Conservation (phyloP, 1,140 invertebrate genomes). For the Drosophila nannoptera region DNA sequence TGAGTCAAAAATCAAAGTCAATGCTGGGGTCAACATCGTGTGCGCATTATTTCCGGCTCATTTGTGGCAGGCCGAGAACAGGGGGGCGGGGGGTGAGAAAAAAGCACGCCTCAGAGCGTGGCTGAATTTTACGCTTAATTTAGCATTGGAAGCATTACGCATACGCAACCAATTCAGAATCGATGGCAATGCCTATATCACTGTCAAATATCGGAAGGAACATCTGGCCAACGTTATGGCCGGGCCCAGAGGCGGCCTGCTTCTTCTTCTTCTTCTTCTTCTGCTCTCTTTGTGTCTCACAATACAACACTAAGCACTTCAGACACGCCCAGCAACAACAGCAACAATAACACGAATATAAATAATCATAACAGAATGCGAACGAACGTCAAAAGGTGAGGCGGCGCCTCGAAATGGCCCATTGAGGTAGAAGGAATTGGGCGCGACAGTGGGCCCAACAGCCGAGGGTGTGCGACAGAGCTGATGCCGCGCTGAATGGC, state of each 20-base stretch:
- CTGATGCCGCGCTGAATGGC: background rate
- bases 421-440: conserved; percentile 15
- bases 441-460: background rate
- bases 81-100: background rate
- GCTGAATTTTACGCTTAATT: conserved; percentile 74
- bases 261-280: background rate
- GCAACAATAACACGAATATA: conserved; percentile 49
- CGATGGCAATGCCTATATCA: conserved; percentile 24
- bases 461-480: background rate
- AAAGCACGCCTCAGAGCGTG: conserved; percentile 55
- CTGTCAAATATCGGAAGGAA: conserved; percentile 2
- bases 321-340: conserved; percentile 23
- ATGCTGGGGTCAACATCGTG: conserved; percentile 8
- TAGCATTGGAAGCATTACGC: conserved; percentile 62
- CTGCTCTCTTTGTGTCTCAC: conserved; percentile 16
- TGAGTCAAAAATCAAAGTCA: conserved; percentile 5
- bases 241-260: conserved; percentile 12
- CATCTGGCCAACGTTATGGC: conserved; percentile 19
- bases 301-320: conserved; percentile 27
- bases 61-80: conserved; percentile 37
- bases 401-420: conserved; percentile 13
- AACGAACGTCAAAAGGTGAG: conserved; percentile 33
- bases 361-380: conserved; percentile 65
- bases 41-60: conserved; percentile 65
- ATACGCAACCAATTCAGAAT: conserved; percentile 28